phyloP scores from a whole-genome alignment of 2,888 invertebrate genomes.

The Carpatolechia fugitivella region DNA sequence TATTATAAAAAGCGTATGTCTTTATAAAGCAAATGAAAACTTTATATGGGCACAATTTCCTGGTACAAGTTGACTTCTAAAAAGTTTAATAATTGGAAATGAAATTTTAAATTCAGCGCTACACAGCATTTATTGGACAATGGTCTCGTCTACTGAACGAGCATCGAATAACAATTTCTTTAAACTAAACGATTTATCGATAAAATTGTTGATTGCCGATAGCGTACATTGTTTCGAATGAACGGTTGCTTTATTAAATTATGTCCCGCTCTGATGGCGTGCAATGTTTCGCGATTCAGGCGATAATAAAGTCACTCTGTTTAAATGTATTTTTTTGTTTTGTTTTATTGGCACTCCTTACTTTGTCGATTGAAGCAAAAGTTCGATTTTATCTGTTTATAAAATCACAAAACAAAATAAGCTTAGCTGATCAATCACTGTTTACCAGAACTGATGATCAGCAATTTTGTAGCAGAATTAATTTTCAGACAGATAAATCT shows the following conservation, averaged over 20 bases:
- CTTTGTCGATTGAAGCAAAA: background rate
- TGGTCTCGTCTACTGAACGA: conserved; percentile 25
- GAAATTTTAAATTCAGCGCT: conserved; percentile 27
- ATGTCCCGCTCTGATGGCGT: no score
- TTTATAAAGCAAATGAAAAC: no score
- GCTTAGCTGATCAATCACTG: no score
- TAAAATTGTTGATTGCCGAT: background rate
- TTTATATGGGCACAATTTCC: background rate
- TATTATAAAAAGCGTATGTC: no score
- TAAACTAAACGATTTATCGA: background rate
- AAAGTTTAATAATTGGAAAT: conserved; percentile 13
- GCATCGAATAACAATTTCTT: conserved; percentile 25
- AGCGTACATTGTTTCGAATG: background rate
- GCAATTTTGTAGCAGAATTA: no score
- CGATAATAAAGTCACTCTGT: conserved; percentile 2
- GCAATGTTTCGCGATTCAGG: background rate
- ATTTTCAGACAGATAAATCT: no score
- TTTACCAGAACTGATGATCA: no score
- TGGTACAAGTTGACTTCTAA: background rate
- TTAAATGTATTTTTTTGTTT: background rate
- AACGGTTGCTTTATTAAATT: background rate
- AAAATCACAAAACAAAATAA: no score
- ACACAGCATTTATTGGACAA: conserved; percentile 29
- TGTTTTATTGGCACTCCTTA: background rate
- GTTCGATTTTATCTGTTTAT: background rate